Evolutionary conservation across 2,113 vertebrate species (phyloP), one percentile per base, ranked within the genome.

Genomic region (Solea senegalensis): DNA sequence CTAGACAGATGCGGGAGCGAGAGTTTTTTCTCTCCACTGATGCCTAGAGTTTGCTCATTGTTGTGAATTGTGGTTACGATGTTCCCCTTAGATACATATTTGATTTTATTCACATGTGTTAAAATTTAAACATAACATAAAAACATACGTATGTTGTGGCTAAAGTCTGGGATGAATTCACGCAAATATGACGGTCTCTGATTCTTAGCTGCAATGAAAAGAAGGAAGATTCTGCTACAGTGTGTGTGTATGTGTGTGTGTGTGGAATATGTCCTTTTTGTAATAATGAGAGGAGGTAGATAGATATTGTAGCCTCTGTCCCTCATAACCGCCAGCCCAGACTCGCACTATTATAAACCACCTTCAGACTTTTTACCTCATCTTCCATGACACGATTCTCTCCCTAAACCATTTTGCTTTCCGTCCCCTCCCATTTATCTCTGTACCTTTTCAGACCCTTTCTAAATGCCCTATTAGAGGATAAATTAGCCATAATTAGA

Each of bases 401-500:
- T n/a, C 21, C 68, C 52, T 46, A 5, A 11, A n/a, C 16, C 21
- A 1, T 72, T 52, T 69, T 45, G 8, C 40, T 48, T 66, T 58
- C 4, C 6, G 40, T 63, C 50, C 34, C 16, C 60, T 3, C 12
- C 27, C 65, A 46, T 69, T 68, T 21, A 45, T 76, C 72, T n/a
- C 48, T 43, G 2, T 28, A 26, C 58, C 52, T 67, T 79, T 86
- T 80, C 48, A 72, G 13, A 14, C 70, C 50, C 39, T 40, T 79
- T 79, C 74, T 40, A 86, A 68, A 83, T 50, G 46, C 55, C 45
- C 26, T 45, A 39, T 58, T 41, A 65, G 40, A 43, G 55, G 56
- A 72, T 70, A 65, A 54, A 76, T 82, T 69, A 41, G 7, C 68
- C 70, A 60, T 75, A 75, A 83, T 75, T 50, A 0, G 26, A 78